Base-by-base conservation (phyloP, 1,140 invertebrate genomes). In the Bombus superbus region DNA sequence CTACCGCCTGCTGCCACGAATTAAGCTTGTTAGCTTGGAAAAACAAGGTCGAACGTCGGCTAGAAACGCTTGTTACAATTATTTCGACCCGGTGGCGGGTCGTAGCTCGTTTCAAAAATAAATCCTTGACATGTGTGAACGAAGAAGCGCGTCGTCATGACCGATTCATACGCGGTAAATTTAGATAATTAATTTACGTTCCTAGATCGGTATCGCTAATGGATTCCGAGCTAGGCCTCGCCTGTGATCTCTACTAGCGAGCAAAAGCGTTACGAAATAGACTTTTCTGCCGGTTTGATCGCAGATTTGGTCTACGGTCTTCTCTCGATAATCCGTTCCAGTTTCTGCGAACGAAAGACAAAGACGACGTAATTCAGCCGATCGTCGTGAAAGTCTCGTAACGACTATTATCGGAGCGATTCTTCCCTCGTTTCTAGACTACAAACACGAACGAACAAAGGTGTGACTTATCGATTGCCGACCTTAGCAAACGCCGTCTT, bases 91-190 rank as follows among this genome's bases (percentile, higher is more conserved):
- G 72, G 40, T 38, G 25, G 53, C 38, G 53, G 28, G 32, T 40
- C 18, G 18, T 28, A 42, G 84, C 71, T 69, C 59, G 84, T 25
- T 89, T 68, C 64, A 87, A 89, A 89, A 89, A 89, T 89, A 89
- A 89, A 83, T 86, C 80, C 71, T 86, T 81, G 88, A 89, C 88
- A 86, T 75, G 85, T 64, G 85, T 59, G 69, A 53, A 35, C 38
- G 73, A 35, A 2, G 59, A 15, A 11, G 44, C 15, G 57, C 66
- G 59, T 76, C 62, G 28, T 28, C 62, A 62, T 25, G 64, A 68
- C 38, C 40, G 38, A 64, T 25, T 62, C 38, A 38, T 18, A 73
- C 69, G 18, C 25, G 66, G 22, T 75, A 66, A 47, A 68, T 76
- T 89, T 81, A 57, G 77, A 86, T 82, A 83, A 89, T 89, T 89